Percentiles rank a stretch among this genome's conserved stretches.
Evolutionary conservation across 2,113 vertebrate genomes (phyloP).

Genomic region (Chloropsis hardwickii): DNA sequence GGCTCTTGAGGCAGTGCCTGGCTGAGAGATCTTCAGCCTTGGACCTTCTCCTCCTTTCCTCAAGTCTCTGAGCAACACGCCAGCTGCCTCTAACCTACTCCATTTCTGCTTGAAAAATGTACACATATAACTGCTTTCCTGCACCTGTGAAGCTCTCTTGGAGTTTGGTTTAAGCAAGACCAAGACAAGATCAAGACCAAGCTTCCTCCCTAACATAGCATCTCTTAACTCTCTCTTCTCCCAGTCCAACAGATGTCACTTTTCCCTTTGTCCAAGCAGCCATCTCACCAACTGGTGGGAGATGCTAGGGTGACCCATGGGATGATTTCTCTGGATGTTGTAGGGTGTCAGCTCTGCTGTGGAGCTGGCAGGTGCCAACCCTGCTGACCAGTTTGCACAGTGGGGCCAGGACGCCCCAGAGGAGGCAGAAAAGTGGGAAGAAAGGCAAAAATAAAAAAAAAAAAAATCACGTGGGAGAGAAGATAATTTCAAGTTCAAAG

Average conservation of each 20-base stretch:
- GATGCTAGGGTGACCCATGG: background rate
- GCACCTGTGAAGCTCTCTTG: rapidly evolving
- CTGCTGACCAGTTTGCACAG: background rate
- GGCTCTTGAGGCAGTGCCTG: background rate
- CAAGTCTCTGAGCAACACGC: rapidly evolving
- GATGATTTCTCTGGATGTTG: rapidly evolving
- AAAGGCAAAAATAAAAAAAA: background rate
- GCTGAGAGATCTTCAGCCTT: background rate
- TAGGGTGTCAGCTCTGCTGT: background rate
- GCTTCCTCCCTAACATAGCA: background rate
- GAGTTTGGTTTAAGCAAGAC: background rate
- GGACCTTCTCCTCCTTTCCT: background rate
- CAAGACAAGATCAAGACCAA: background rate
- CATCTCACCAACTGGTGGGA: background rate
- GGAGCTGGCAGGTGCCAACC: background rate
- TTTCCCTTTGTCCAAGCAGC: background rate
- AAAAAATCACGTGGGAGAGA: too few species aligned
- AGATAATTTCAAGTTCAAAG: constrained; percentile 45
- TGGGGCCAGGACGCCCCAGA: background rate
- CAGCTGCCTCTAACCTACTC: background rate
- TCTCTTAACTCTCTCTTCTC: background rate
- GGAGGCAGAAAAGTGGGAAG: background rate
- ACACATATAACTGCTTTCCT: background rate
- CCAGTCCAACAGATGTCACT: background rate
- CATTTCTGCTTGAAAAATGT: background rate